Evolutionary conservation across 1,140 invertebrate genomes (phyloP).

Genomic region (Zaprionus ghesquierei): DNA sequence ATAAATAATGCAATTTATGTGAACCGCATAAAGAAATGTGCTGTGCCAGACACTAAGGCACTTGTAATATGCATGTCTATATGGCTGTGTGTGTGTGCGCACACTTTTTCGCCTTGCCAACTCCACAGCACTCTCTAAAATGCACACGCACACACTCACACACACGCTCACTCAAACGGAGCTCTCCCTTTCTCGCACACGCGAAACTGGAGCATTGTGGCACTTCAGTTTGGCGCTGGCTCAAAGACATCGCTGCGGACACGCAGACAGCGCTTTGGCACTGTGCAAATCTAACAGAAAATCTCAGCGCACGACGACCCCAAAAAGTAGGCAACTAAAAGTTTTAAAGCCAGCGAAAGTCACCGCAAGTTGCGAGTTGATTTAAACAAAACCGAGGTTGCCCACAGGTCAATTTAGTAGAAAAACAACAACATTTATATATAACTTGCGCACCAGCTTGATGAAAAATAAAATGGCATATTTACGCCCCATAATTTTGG

Average conservation of each 20-base stretch:
- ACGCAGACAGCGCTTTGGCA: slow-evolving; percentile 19
- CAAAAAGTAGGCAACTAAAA: slow-evolving; percentile 50
- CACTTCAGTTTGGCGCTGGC: slow-evolving; percentile 15
- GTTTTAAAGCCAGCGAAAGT: slow-evolving; percentile 35
- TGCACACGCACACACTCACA: not conserved
- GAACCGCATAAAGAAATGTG: slow-evolving; percentile 69
- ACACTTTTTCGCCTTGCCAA: slow-evolving; percentile 1
- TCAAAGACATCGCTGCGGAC: slow-evolving; percentile 15
- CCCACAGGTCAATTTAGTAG: not conserved
- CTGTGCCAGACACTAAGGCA: slow-evolving; percentile 73
- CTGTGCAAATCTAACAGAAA: slow-evolving; percentile 14
- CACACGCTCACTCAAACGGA: too few species aligned
- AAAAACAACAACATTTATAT: not conserved
- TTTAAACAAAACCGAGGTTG: not conserved
- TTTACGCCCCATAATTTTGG: slow-evolving; percentile 3
- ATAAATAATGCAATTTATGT: slow-evolving; percentile 81
- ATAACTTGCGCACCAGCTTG: not conserved
- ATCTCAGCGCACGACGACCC: slow-evolving; percentile 46
- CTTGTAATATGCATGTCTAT: slow-evolving; percentile 71
- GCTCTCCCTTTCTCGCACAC: not conserved
- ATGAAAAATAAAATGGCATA: not conserved
- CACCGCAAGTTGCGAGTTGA: not conserved
- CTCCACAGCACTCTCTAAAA: not conserved
- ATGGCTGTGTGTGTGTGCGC: not conserved
- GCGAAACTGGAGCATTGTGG: slow-evolving; percentile 2